Percentiles rank a stretch among this genome's conserved stretches.
These are phyloP conservation scores for Lycodopsis pacificus DNA, from an alignment of 2,797 vertebrate species.

Conservation along the genomic window DNA sequence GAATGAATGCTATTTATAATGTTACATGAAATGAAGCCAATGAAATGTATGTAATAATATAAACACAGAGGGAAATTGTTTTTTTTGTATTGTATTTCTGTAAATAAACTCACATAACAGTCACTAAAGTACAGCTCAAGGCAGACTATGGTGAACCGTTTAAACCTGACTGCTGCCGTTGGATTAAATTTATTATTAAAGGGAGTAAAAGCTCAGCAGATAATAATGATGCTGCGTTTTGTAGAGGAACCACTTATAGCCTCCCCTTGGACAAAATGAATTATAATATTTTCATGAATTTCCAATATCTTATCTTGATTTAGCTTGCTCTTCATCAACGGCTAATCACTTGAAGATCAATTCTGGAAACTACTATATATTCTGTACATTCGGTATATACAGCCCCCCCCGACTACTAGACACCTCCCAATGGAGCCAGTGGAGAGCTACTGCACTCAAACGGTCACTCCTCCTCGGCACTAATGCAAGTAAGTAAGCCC, in stretches of 20 bases:
- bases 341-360: constrained; percentile 16
- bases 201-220: constrained; percentile 65
- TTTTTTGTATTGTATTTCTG: constrained; percentile 27
- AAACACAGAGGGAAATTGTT: constrained; percentile 12
- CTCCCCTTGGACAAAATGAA: constrained; percentile 12
- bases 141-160: constrained; percentile 63
- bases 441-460: constrained; percentile 13
- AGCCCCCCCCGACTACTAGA: neutral
- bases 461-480: constrained; percentile 62
- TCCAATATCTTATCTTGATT: constrained; percentile 25
- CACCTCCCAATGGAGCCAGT: constrained; percentile 8
- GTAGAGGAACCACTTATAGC: constrained; percentile 56
- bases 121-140: constrained; percentile 66
- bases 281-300: constrained; percentile 21
- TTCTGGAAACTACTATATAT: constrained; percentile 18
- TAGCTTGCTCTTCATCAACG: constrained; percentile 13
- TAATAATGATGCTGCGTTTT: constrained; percentile 62
- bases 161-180: constrained; percentile 75
- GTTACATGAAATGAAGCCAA: constrained; percentile 24
- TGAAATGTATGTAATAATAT: neutral
- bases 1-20: constrained; percentile 20
- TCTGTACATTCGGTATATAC: neutral
- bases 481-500: constrained; percentile 71
- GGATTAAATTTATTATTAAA: constrained; percentile 81
- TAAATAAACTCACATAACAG: constrained; percentile 65